phyloP scores from a whole-genome alignment of 2,888 invertebrate genomes.

The Eumacrocentrus americanus region DNA sequence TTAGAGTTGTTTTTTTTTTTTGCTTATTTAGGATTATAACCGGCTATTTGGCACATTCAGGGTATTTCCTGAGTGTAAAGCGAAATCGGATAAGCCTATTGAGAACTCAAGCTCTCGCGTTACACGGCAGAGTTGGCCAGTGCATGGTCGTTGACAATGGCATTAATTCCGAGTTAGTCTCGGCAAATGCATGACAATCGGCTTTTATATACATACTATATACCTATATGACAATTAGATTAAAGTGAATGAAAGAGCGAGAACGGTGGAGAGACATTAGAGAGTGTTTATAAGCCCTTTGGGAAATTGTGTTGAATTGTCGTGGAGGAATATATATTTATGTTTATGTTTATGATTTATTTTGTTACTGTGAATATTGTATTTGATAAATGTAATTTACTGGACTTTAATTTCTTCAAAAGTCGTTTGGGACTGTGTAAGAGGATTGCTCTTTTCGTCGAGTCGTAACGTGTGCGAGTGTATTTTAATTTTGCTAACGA shows the following conservation, averaged over 20 bases:
- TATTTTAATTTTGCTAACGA: constrained; percentile 54
- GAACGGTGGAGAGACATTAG: too few species aligned
- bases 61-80: background rate
- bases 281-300: too few species aligned
- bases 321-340: too few species aligned
- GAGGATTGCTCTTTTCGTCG: constrained; percentile 2
- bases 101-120: background rate
- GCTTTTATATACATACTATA: constrained; percentile 3
- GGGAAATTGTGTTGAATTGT: constrained; percentile 6
- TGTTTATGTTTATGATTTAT: too few species aligned
- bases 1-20: background rate
- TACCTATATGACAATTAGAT: too few species aligned
- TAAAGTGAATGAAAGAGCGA: background rate
- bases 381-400: background rate
- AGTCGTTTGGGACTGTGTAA: background rate
- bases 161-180: constrained; percentile 30
- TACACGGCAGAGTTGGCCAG: background rate
- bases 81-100: constrained; percentile 7
- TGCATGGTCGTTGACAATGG: constrained; percentile 17
- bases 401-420: background rate
- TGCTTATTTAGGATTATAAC: background rate
- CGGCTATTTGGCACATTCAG: background rate
- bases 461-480: constrained; percentile 35
- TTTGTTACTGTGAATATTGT: background rate
- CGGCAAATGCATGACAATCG: constrained; percentile 20